phyloP scores from a whole-genome alignment of 2,113 vertebrate species.

The Hepsetus odoe region DNA sequence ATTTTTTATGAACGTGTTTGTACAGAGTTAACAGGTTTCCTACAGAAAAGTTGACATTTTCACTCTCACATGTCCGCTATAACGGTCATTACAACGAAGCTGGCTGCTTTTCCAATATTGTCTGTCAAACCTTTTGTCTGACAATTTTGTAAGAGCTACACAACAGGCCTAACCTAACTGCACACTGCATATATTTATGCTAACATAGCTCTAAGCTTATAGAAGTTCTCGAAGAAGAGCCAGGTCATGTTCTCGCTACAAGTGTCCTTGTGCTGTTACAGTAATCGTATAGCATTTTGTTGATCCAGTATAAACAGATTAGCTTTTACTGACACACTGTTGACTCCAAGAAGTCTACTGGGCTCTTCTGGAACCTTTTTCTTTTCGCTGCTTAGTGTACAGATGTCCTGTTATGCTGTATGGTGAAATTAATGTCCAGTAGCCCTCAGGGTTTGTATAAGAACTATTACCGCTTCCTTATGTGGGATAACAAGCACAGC shows the following conservation, averaged over 20 bases:
- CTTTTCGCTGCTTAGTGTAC: conserved; percentile 61
- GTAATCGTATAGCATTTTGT: conserved; percentile 63
- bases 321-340: conserved; percentile 51
- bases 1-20: conserved; percentile 78
- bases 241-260: conserved; percentile 65
- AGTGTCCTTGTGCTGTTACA: conserved; percentile 72
- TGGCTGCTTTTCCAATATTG: conserved; percentile 43
- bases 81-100: not conserved
- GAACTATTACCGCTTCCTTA: conserved; percentile 62
- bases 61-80: conserved; percentile 19
- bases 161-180: conserved; percentile 60
- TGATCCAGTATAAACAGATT: conserved; percentile 51
- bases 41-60: conserved; percentile 37
- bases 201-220: conserved; percentile 56
- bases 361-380: conserved; percentile 49
- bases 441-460: conserved; percentile 61
- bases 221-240: conserved; percentile 61
- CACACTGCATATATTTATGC: conserved; percentile 60
- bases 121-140: conserved; percentile 57
- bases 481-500: conserved; percentile 23
- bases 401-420: conserved; percentile 67
- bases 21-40: conserved; percentile 60
- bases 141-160: conserved; percentile 53
- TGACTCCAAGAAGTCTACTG: conserved; percentile 35
- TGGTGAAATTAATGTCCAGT: conserved; percentile 68